Evolutionary conservation across 2,113 vertebrate genomes (phyloP).

Genomic region (Puma concolor): DNA sequence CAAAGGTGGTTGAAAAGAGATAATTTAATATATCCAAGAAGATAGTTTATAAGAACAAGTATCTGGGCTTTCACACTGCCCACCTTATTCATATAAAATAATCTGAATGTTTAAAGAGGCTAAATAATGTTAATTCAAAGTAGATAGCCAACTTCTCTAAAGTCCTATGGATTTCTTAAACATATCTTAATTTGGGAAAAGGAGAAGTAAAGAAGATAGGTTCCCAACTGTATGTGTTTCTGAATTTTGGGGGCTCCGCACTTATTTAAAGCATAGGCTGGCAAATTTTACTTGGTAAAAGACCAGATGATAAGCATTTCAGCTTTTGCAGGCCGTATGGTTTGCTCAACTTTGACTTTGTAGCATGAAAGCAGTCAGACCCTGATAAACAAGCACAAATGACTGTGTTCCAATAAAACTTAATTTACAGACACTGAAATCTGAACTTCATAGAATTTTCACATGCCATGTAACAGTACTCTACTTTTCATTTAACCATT

Average conservation of each 20-base stretch:
- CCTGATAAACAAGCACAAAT: background rate
- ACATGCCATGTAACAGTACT: background rate
- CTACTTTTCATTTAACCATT: background rate
- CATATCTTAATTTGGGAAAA: background rate
- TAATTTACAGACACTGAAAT: background rate
- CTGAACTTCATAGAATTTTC: conserved; percentile 45
- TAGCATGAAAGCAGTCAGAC: conserved; percentile 39
- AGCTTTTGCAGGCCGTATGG: background rate
- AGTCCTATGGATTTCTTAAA: background rate
- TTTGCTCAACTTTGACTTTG: background rate
- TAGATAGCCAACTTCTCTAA: background rate
- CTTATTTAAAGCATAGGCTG: background rate
- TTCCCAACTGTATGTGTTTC: background rate
- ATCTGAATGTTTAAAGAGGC: background rate
- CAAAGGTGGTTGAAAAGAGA: conserved; percentile 22
- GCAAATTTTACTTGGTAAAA: conserved; percentile 17
- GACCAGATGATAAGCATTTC: background rate
- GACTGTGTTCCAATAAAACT: conserved; percentile 38
- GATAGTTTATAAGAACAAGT: conserved; percentile 15
- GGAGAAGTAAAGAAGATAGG: background rate
- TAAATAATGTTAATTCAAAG: conserved; percentile 25
- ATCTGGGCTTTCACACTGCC: conserved; percentile 36
- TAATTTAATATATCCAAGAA: conserved; percentile 29
- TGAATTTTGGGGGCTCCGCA: background rate
- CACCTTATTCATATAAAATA: conserved; percentile 50